Base-by-base conservation (phyloP, 2,113 vertebrate genomes). In the Panthera uncia region DNA sequence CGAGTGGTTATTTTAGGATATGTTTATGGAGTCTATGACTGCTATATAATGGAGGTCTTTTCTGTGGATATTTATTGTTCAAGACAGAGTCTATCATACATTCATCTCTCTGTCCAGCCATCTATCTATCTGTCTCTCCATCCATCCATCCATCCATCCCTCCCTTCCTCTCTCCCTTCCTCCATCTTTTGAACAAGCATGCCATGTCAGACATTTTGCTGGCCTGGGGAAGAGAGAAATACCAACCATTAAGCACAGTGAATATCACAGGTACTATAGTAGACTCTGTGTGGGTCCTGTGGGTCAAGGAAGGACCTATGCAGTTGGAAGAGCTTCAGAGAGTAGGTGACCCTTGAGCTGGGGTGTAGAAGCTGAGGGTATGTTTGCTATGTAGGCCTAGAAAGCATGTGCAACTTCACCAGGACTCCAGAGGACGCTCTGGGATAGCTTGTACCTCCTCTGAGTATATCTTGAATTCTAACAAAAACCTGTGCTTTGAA, bases 1-100 rank as follows among this genome's bases (percentile, higher is more conserved):
- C 31, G 93, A 90, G 55, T 94, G 13, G 61, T 74, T 89, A 91
- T 96, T 92, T 87, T 94, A 66, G 1, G 94, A 63, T 96, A 83
- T 41, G 11, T 84, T 63, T 36, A 85, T 12, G 16, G 23, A 89
- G 11, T 87, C 50, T 81, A 29, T 85, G 31, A 68, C 5, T 84
- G 11, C 36, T 55, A 21, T 88, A n/a, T 92, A 84, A 81, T 55
- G 19, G 38, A 52, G 25, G 3, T 66, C 12, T 81, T 88, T 96
- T 93, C 41, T 78, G 38, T 88, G 36, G 36, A n/a, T 85, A 90
- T 5, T 74, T 45, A 63, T 23, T 61, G 4, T 73, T 89, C 45
- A 48, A 69, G 65, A 16, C 27, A 94, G 29, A 33, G 27, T 82
- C 52, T 45, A 63, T 38, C 48, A 86, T 38, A 29, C 7, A 92